These are phyloP conservation scores for Aphodius sticticus DNA, from an alignment of 2,888 invertebrate genomes.

Conservation along the genomic window DNA sequence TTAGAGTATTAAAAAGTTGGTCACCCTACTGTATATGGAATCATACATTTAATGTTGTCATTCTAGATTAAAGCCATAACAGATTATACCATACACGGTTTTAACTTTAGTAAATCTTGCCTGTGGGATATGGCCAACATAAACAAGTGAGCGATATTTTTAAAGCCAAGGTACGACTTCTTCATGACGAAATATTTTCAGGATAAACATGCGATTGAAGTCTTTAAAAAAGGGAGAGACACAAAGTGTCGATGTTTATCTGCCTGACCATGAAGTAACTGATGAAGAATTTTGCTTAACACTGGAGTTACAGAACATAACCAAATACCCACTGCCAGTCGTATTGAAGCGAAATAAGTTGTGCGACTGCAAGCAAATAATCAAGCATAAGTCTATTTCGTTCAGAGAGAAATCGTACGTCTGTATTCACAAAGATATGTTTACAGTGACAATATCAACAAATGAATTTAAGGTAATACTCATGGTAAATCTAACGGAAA, in stretches of 20 bases:
- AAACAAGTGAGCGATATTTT: constrained; percentile 51
- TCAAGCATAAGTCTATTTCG: constrained; percentile 47
- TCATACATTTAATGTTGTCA: constrained; percentile 8
- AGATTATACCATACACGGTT: constrained; percentile 51
- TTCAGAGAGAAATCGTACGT: constrained; percentile 49
- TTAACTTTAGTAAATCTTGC: constrained; percentile 53
- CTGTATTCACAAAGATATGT: constrained; percentile 55
- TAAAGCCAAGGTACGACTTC: neutral
- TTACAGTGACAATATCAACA: constrained; percentile 50
- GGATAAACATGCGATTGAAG: constrained; percentile 51
- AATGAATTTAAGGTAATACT: constrained; percentile 44
- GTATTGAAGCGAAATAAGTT: constrained; percentile 52
- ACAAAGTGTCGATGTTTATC: constrained; percentile 44
- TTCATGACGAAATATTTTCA: constrained; percentile 36
- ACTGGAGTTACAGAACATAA: constrained; percentile 53
- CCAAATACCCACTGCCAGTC: constrained; percentile 48
- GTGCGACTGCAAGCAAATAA: constrained; percentile 53
- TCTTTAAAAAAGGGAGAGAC: constrained; percentile 46
- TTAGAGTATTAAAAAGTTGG: too few species aligned
- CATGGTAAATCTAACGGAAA: neutral
- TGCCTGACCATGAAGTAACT: constrained; percentile 52
- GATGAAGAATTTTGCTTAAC: constrained; percentile 48
- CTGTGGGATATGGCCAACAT: constrained; percentile 59
- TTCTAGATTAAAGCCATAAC: constrained; percentile 56
- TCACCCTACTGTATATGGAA: too few species aligned